A percentile compares a stretch with the other conserved stretches of the same genome.
Conservation (phyloP, 2,888 invertebrate genomes). For the Nectonema munidae region DNA sequence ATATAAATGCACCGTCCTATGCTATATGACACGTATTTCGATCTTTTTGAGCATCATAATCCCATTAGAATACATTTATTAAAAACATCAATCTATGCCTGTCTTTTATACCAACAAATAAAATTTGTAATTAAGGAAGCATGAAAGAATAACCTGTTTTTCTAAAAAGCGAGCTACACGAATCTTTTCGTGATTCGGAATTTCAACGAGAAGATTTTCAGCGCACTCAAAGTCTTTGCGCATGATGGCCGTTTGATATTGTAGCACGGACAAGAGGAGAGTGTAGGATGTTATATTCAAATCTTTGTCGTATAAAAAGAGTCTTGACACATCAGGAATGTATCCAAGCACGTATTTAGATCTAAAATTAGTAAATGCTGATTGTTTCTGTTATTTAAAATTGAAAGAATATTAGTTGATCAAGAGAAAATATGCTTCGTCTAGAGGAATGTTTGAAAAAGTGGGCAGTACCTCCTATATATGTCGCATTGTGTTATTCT, state of each 20-base stretch:
- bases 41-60: no score
- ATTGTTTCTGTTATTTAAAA: background rate
- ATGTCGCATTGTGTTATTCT: no score
- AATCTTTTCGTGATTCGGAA: conserved; percentile 67
- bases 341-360: conserved; percentile 86
- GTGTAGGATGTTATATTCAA: conserved; percentile 63
- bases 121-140: background rate
- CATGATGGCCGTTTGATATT: conserved; percentile 99
- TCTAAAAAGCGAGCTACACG: conserved; percentile 92
- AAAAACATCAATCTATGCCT: no score
- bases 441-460: no score
- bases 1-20: no score
- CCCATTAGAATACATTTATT: no score
- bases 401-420: background rate
- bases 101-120: no score
- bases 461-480: no score
- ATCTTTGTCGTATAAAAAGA: conserved; percentile 89
- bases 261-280: conserved; percentile 54
- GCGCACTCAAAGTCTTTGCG: conserved; percentile 74
- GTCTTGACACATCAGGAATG: conserved; percentile 54
- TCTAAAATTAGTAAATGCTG: conserved; percentile 23
- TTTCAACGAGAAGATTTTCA: conserved; percentile 29
- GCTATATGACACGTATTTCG: no score
- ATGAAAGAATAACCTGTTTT: conserved; percentile 37
- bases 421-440: no score